Evolutionary conservation across 30 jellyfish, hydroid and myxozoan genomes (phyloP).

Genomic region (Aurelia sp.): DNA sequence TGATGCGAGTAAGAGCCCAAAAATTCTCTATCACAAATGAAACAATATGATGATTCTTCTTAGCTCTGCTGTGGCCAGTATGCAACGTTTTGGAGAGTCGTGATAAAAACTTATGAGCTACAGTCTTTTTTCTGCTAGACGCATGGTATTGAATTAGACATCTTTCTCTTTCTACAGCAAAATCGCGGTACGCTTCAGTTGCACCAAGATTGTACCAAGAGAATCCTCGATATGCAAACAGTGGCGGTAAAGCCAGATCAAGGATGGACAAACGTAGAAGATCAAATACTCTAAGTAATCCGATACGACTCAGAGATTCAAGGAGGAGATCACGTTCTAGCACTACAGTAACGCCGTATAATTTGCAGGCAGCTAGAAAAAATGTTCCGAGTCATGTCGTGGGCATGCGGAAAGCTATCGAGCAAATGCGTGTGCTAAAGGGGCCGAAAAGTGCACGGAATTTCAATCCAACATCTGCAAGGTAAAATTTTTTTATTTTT

Average conservation of each 20-base stretch:
- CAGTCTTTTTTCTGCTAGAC: too few relatives aligned
- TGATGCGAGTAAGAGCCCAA: too few relatives aligned
- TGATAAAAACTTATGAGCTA: too few relatives aligned
- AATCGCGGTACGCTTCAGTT: conserved; percentile 44
- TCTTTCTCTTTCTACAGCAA: conserved; percentile 11
- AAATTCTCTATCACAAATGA: too few relatives aligned
- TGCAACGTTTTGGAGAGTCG: too few relatives aligned
- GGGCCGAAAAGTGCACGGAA: conserved; percentile 23
- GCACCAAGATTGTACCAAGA: conserved; percentile 50
- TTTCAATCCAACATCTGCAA: conserved; percentile 29
- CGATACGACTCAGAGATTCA: conserved; percentile 47
- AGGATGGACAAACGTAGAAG: conserved; percentile 8
- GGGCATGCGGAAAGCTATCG: conserved; percentile 41
- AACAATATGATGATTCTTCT: too few relatives aligned
- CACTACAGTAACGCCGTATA: conserved; percentile 30
- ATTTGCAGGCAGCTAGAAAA: conserved; percentile 19
- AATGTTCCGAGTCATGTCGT: conserved; percentile 17
- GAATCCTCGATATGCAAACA: conserved; percentile 57
- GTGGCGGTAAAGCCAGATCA: conserved; percentile 25
- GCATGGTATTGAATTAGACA: too few relatives aligned
- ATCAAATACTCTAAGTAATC: conserved; percentile 50
- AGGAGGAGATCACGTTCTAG: conserved; percentile 46
- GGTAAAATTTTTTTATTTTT: not conserved
- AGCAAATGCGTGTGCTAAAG: conserved; percentile 26
- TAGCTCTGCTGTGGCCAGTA: too few relatives aligned